These are phyloP conservation scores for Pseudococcus viburni DNA, from an alignment of 2,888 invertebrate species.

Conservation along the genomic window DNA sequence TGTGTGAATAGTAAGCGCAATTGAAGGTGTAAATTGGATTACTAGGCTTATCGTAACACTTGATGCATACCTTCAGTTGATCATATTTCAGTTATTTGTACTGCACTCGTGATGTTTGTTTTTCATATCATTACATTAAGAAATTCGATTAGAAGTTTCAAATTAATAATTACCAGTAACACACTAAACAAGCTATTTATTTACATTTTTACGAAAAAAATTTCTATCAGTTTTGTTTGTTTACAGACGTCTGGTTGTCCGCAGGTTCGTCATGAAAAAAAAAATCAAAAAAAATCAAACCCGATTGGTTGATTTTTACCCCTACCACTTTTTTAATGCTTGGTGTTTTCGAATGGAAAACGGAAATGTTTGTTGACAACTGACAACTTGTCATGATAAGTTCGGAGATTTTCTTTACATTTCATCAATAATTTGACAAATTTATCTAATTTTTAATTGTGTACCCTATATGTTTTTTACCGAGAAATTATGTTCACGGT, in stretches of 20 bases:
- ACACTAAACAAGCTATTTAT: neutral
- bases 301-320: neutral
- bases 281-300: neutral
- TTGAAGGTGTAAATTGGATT: neutral
- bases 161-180: neutral
- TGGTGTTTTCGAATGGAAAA: neutral
- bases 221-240: neutral
- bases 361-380: neutral
- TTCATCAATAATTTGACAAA: neutral
- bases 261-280: neutral
- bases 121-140: neutral
- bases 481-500: neutral
- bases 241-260: neutral
- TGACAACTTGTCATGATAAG: neutral
- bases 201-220: neutral
- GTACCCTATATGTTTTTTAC: neutral
- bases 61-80: slow-evolving; percentile 13
- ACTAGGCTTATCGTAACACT: slow-evolving; percentile 36
- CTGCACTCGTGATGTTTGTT: neutral
- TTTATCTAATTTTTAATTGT: neutral
- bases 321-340: neutral
- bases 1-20: neutral
- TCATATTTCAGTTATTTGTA: slow-evolving; percentile 17
- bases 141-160: neutral
- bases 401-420: neutral